These are phyloP conservation scores for Nyctibius bracteatus DNA, from an alignment of 2,113 vertebrate genomes.

Conservation along the genomic window DNA sequence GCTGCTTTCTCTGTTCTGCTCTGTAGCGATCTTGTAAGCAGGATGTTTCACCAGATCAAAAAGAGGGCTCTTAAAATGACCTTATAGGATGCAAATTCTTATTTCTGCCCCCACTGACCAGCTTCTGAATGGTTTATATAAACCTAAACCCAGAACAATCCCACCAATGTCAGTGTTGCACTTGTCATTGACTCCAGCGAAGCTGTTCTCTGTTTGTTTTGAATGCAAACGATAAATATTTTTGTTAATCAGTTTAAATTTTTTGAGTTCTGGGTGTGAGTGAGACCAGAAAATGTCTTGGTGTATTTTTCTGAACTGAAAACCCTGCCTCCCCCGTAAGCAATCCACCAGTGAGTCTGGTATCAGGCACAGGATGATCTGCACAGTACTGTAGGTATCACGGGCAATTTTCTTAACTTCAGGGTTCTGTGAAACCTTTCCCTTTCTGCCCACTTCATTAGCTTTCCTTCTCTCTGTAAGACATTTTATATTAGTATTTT, in stretches of 20 bases:
- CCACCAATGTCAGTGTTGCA: neutral
- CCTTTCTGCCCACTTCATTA: neutral
- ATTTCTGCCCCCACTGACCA: neutral
- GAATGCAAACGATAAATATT: conserved; percentile 32
- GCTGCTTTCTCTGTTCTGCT: neutral
- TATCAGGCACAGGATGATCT: neutral
- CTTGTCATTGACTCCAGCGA: neutral
- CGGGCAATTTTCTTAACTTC: neutral
- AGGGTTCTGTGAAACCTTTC: neutral
- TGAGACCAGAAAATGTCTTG: neutral
- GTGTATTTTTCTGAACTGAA: conserved; percentile 22
- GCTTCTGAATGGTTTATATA: neutral
- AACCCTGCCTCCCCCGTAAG: neutral
- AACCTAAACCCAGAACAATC: neutral
- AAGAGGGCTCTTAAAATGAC: neutral
- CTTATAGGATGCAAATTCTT: neutral
- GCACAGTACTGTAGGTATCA: neutral
- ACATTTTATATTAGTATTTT: neutral
- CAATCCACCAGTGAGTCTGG: conserved; percentile 15
- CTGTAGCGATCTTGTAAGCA: neutral
- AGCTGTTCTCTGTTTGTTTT: conserved; percentile 25
- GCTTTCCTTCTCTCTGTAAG: neutral
- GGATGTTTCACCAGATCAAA: neutral
- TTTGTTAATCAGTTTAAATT: neutral
- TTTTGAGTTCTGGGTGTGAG: neutral